phyloP scores from a whole-genome alignment of 37 sponge, comb jelly and placozoan species.

The Oopsacas minuta region DNA sequence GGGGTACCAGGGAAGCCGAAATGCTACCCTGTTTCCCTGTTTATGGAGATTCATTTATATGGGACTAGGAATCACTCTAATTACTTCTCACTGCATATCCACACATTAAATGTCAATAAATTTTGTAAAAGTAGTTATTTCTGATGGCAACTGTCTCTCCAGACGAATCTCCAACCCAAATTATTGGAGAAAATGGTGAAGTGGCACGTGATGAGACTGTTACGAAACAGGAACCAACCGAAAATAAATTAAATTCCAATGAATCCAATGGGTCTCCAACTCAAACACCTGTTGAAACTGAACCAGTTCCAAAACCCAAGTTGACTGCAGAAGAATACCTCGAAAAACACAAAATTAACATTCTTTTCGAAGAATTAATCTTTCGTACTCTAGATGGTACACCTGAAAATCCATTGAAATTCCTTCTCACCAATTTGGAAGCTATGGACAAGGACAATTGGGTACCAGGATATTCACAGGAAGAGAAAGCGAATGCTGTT shows the following conservation, averaged over 20 bases:
- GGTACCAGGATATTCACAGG: not conserved
- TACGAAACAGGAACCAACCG: not conserved
- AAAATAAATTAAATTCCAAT: not conserved
- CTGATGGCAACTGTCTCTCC: not conserved
- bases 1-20: too few species aligned
- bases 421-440: not conserved
- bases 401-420: slow-evolving; percentile 9
- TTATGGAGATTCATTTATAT: too few species aligned
- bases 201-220: not conserved
- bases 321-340: not conserved
- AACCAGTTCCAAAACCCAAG: not conserved
- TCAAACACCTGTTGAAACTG: not conserved
- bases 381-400: not conserved
- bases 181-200: not conserved
- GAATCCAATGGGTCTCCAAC: not conserved
- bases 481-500: not conserved
- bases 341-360: not conserved
- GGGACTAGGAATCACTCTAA: too few species aligned
- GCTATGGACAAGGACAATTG: not conserved
- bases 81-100: too few species aligned
- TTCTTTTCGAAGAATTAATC: slow-evolving; percentile 11
- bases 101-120: too few species aligned
- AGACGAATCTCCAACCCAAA: not conserved
- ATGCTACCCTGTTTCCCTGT: too few species aligned
- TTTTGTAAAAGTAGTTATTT: not conserved